phyloP scores from a whole-genome alignment of 2,797 vertebrate genomes.

The Coccyzus lansbergi region DNA sequence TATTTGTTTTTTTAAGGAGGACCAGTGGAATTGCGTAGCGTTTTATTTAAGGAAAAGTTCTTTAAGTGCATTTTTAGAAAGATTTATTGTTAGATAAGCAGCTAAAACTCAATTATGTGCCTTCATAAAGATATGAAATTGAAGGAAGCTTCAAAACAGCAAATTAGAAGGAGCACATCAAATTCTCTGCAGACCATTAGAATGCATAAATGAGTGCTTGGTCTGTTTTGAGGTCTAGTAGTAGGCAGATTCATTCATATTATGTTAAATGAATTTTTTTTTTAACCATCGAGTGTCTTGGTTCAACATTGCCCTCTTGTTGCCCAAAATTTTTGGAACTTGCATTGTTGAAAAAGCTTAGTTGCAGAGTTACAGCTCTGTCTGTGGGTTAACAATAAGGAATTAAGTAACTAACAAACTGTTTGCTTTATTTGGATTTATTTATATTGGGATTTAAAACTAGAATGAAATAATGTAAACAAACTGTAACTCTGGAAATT shows the following conservation, averaged over 20 bases:
- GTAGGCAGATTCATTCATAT: neutral
- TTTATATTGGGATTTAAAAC: neutral
- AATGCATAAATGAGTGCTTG: rapidly evolving
- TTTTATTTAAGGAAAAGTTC: neutral
- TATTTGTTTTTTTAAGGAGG: neutral
- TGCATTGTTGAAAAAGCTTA: neutral
- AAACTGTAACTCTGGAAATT: neutral
- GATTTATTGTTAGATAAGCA: neutral
- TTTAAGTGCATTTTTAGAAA: neutral
- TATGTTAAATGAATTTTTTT: neutral
- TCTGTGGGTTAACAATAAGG: neutral
- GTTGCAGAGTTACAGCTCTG: neutral
- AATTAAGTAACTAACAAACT: neutral
- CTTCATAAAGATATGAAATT: neutral
- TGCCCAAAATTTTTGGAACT: neutral
- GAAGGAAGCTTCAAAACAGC: neutral
- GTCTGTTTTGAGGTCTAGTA: neutral
- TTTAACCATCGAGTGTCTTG: neutral
- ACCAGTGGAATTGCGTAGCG: neutral
- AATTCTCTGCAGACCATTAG: neutral
- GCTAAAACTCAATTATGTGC: neutral
- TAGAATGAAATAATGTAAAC: neutral
- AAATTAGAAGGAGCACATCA: neutral
- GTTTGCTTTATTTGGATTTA: neutral
- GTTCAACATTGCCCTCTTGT: neutral